Percentiles rank a stretch among this genome's conserved stretches.
Conservation (phyloP, 2,888 invertebrate species). For the Sylvicola cinctus region DNA sequence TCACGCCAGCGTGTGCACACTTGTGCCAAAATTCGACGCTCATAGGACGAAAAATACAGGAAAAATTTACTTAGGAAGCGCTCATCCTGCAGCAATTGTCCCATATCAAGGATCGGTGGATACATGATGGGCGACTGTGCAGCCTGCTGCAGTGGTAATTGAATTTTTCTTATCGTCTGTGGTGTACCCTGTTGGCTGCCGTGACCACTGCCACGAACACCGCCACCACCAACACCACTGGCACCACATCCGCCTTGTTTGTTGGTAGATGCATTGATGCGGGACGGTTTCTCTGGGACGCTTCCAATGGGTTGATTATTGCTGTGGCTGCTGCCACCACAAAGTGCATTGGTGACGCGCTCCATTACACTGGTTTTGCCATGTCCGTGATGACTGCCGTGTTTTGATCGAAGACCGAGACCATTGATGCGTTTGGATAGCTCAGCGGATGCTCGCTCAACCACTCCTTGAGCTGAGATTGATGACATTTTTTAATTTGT, state of each 20-base stretch:
- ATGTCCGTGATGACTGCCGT: constrained; percentile 26
- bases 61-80: constrained; percentile 71
- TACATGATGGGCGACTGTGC: constrained; percentile 19
- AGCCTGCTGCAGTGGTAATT: constrained; percentile 11
- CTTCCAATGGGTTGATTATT: constrained; percentile 16
- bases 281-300: constrained; percentile 29
- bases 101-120: constrained; percentile 41
- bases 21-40: constrained; percentile 60
- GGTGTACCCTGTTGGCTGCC: constrained; percentile 17
- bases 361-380: constrained; percentile 58
- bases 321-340: constrained; percentile 30
- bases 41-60: constrained; percentile 56
- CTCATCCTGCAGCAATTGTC: constrained; percentile 63
- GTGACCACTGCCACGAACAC: constrained; percentile 12
- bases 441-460: constrained; percentile 80
- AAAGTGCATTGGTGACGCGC: constrained; percentile 69
- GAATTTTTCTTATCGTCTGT: constrained; percentile 21
- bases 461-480: constrained; percentile 74
- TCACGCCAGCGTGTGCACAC: constrained; percentile 79
- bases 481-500: too few relatives aligned
- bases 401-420: constrained; percentile 40
- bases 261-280: constrained; percentile 15
- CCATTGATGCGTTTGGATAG: constrained; percentile 76
- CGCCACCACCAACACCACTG: too few relatives aligned
- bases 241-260: constrained; percentile 6